These are phyloP conservation scores for Eumerus sabulonum DNA, from an alignment of 2,888 invertebrate species.

Conservation along the genomic window DNA sequence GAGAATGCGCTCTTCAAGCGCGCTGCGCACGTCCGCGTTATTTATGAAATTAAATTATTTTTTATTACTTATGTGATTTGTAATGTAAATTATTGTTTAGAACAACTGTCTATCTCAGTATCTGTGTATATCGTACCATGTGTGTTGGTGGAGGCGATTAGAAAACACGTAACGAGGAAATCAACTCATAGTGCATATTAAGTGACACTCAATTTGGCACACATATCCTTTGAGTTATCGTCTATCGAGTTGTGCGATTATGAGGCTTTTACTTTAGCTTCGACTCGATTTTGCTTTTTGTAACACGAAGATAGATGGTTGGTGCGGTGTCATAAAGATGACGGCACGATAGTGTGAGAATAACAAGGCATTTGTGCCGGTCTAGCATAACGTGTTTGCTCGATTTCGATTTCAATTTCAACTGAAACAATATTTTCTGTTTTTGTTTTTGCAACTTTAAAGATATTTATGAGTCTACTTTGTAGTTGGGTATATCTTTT, in stretches of 20 bases:
- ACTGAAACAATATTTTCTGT: no score
- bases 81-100: slow-evolving; percentile 63
- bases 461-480: no score
- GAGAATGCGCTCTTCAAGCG: slow-evolving; percentile 50
- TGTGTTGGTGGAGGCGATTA: slow-evolving; percentile 35
- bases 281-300: slow-evolving; percentile 16
- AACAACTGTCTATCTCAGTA: slow-evolving; percentile 26
- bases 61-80: slow-evolving; percentile 65
- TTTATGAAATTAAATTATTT: slow-evolving; percentile 69
- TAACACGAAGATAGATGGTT: slow-evolving; percentile 48
- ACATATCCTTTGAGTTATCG: slow-evolving; percentile 62
- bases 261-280: slow-evolving; percentile 12
- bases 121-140: slow-evolving; percentile 18
- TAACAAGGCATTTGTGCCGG: background rate
- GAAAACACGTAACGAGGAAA: slow-evolving; percentile 64
- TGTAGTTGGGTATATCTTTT: no score
- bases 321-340: slow-evolving; percentile 46
- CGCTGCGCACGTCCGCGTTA: slow-evolving; percentile 64
- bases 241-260: background rate
- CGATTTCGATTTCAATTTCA: slow-evolving; percentile 16
- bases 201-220: slow-evolving; percentile 56
- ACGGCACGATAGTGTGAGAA: slow-evolving; percentile 10
- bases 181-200: slow-evolving; percentile 63
- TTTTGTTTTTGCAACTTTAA: no score
- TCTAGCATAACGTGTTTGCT: background rate